Evolutionary conservation across 2,797 vertebrate species (phyloP).

Genomic region (Macrochelys suwanniensis): DNA sequence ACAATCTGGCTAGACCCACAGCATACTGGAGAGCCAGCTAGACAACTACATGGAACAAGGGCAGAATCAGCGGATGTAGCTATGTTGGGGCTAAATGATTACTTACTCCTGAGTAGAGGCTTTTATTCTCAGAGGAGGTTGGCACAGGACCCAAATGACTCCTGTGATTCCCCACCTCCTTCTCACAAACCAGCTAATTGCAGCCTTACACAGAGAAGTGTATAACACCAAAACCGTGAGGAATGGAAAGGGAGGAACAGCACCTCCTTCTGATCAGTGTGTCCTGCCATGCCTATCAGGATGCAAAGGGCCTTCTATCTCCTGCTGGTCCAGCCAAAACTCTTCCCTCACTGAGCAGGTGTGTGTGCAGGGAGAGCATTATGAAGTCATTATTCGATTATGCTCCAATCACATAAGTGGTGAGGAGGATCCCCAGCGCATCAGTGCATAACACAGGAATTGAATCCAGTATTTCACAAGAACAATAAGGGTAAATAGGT

Average conservation of each 20-base stretch:
- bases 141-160: neutral
- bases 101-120: neutral
- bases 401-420: neutral
- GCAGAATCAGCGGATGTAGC: neutral
- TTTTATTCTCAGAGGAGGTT: neutral
- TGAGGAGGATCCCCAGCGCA: neutral
- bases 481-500: neutral
- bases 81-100: neutral
- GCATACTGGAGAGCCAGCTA: neutral
- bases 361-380: neutral
- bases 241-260: neutral
- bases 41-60: slow-evolving; percentile 8
- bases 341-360: neutral
- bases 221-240: neutral
- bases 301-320: neutral
- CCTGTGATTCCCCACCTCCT: neutral
- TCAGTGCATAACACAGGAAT: neutral
- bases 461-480: neutral
- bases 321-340: neutral
- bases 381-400: neutral
- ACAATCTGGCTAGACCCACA: neutral
- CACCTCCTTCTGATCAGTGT: neutral
- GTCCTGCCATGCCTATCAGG: neutral
- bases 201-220: too few relatives aligned
- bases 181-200: neutral